These are phyloP conservation scores for Nesogale talazaci DNA, from an alignment of 2,113 vertebrate genomes.

Conservation along the genomic window DNA sequence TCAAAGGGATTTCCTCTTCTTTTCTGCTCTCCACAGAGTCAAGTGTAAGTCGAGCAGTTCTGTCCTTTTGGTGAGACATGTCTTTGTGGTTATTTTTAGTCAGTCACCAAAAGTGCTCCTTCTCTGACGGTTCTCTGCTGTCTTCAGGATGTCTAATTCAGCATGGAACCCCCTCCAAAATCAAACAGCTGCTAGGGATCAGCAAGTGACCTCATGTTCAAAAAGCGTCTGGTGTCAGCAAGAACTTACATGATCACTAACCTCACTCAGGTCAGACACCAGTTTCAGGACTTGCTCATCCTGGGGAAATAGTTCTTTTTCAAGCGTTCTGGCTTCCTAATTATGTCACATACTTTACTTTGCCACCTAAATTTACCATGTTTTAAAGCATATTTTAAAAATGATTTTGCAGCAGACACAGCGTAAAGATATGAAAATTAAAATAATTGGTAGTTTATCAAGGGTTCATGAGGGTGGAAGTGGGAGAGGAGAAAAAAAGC, in stretches of 20 bases:
- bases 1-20: not conserved
- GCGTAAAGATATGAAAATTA: too few relatives aligned
- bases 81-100: not conserved
- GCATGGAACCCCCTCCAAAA: not conserved
- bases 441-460: too few relatives aligned
- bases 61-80: not conserved
- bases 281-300: not conserved
- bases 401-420: too few relatives aligned
- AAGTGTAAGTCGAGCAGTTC: not conserved
- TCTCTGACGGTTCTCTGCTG: not conserved
- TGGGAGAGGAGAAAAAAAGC: too few relatives aligned
- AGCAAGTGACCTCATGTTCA: not conserved
- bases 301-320: not conserved
- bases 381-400: not conserved
- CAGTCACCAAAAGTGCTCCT: not conserved
- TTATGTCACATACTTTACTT: constrained; percentile 31
- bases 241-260: not conserved
- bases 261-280: not conserved
- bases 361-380: not conserved
- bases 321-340: not conserved
- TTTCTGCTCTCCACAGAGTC: not conserved
- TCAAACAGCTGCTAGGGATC: not conserved
- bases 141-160: not conserved
- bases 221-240: not conserved
- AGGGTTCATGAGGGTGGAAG: too few relatives aligned